Percentiles rank a stretch among this genome's conserved stretches.
phyloP scores from a whole-genome alignment of 2,797 vertebrate genomes.

The Crax fasciolata region DNA sequence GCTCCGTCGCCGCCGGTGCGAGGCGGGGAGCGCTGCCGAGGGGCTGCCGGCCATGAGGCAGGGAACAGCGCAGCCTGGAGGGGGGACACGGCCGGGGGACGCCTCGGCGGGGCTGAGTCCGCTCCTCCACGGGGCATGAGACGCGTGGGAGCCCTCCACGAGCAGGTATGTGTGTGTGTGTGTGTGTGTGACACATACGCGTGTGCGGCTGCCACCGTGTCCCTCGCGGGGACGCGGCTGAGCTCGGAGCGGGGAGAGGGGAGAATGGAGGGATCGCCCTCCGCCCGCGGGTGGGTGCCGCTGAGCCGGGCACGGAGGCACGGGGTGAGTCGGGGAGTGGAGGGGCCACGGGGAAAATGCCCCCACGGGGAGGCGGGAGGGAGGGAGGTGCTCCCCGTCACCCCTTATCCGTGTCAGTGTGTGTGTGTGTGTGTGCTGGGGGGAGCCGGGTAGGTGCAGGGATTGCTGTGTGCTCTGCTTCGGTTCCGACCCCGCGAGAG shows the following conservation, averaged over 20 bases:
- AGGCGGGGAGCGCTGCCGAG: conserved; percentile 28
- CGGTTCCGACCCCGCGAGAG: conserved; percentile 6
- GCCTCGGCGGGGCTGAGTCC: conserved; percentile 27
- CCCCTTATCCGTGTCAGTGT: too few relatives aligned
- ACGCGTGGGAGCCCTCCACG: conserved; percentile 40
- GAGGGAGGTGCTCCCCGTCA: background rate
- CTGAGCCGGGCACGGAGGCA: conserved; percentile 20
- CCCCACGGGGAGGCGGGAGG: background rate
- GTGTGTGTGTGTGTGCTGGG: background rate
- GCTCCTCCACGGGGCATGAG: conserved; percentile 48
- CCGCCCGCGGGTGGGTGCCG: background rate
- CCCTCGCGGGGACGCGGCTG: conserved; percentile 2
- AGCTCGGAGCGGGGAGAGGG: conserved; percentile 38
- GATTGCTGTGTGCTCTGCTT: background rate
- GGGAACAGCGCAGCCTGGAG: background rate
- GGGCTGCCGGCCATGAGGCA: conserved; percentile 7
- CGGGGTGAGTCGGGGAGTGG: conserved; percentile 49
- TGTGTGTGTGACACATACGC: background rate
- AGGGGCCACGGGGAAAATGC: background rate
- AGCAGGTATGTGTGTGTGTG: conserved; percentile 24
- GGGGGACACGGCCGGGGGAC: too few relatives aligned
- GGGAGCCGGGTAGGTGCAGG: conserved; percentile 12
- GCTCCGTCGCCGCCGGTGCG: conserved; percentile 53
- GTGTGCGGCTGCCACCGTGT: conserved; percentile 27
- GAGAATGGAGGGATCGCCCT: conserved; percentile 24